phyloP scores from a whole-genome alignment of 2,888 invertebrate species.

The Nephrotoma flavescens region DNA sequence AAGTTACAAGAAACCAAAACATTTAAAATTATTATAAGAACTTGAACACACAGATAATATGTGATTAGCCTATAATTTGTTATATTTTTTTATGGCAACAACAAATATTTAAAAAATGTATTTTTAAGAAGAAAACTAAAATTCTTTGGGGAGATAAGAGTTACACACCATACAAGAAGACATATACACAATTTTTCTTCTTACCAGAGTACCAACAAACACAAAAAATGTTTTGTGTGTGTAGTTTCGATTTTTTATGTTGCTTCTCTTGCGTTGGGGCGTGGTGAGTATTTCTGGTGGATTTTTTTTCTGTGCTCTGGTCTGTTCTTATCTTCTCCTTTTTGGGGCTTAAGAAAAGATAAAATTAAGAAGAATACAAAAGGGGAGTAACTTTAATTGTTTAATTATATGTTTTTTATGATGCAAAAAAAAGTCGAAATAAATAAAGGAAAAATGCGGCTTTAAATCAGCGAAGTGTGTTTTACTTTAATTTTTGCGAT shows the following conservation, averaged over 20 bases:
- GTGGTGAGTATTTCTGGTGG: not conserved
- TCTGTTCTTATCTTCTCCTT: not conserved
- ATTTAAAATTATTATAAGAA: not conserved
- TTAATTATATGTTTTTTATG: constrained; percentile 31
- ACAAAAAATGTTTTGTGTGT: not conserved
- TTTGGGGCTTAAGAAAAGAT: not conserved
- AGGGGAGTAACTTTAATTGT: constrained; percentile 35
- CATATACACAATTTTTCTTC: not conserved
- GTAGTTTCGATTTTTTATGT: not conserved
- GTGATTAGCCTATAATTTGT: not conserved
- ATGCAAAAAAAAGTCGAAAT: not conserved
- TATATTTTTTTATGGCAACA: not conserved
- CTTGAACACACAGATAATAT: not conserved
- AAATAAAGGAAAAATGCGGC: not conserved
- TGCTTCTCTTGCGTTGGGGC: not conserved
- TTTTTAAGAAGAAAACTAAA: not conserved
- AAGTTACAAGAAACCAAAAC: not conserved
- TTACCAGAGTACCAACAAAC: not conserved
- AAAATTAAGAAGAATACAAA: constrained; percentile 17
- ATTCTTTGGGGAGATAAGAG: not conserved
- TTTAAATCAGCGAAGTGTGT: not conserved
- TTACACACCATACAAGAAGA: not conserved
- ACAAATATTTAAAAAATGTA: not conserved
- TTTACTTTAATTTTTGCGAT: not conserved
- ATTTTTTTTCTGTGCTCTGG: not conserved